Conservation (phyloP, 2,113 vertebrate genomes). For the Poicephalus gulielmi region DNA sequence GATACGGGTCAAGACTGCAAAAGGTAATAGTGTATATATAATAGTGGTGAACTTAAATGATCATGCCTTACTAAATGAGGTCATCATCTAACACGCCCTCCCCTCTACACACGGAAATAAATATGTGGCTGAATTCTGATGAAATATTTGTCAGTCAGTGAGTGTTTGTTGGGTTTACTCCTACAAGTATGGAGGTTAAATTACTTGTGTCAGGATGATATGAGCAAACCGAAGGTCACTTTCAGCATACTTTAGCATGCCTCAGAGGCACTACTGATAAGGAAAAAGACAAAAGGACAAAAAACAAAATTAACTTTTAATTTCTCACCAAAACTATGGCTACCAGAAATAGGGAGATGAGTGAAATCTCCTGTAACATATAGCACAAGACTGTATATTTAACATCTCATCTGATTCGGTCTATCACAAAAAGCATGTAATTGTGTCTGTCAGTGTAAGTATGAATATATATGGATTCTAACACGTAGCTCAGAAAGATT, state of each 20-base stretch:
- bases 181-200: slow-evolving; percentile 64
- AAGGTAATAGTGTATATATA: background rate
- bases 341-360: slow-evolving; percentile 33
- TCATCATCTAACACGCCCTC: background rate
- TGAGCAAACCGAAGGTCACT: slow-evolving; percentile 76
- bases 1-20: background rate
- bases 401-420: slow-evolving; percentile 48
- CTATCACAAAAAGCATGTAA: slow-evolving; percentile 23
- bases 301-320: slow-evolving; percentile 74
- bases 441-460: background rate
- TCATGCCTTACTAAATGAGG: background rate
- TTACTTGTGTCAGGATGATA: slow-evolving; percentile 70
- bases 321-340: slow-evolving; percentile 51
- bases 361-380: slow-evolving; percentile 23
- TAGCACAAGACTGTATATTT: slow-evolving; percentile 15
- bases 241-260: slow-evolving; percentile 64
- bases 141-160: slow-evolving; percentile 52
- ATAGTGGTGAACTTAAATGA: background rate
- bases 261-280: slow-evolving; percentile 71
- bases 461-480: slow-evolving; percentile 15
- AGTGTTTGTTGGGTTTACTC: slow-evolving; percentile 59
- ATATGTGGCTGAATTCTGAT: slow-evolving; percentile 7
- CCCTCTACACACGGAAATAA: background rate
- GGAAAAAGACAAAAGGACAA: slow-evolving; percentile 71
- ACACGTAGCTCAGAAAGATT: slow-evolving; percentile 6